phyloP scores from a whole-genome alignment of 1,140 invertebrate genomes.

The Pentalonia nigronervosa region DNA sequence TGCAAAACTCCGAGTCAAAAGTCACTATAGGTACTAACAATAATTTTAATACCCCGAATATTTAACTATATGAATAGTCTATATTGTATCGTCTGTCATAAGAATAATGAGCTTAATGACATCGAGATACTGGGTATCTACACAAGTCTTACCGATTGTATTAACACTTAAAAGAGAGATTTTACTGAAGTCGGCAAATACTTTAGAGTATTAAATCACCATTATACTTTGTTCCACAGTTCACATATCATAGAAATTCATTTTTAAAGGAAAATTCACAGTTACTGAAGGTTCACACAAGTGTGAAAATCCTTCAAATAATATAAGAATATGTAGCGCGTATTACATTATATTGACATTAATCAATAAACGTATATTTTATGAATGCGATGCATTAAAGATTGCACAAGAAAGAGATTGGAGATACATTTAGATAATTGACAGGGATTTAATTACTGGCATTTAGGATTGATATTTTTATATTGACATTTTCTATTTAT shows the following conservation, averaged over 20 bases:
- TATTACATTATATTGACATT: background rate
- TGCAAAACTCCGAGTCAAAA: background rate
- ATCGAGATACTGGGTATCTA: background rate
- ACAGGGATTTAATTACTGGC: too few species aligned
- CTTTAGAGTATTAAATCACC: background rate
- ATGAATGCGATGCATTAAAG: background rate
- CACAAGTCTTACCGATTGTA: background rate
- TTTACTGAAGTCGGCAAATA: background rate
- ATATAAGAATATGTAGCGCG: background rate
- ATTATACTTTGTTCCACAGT: background rate
- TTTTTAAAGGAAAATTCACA: background rate
- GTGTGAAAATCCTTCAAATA: background rate
- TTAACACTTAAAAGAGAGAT: background rate
- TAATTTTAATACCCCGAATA: background rate
- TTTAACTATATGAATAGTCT: background rate
- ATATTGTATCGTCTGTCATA: background rate
- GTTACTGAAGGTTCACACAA: background rate
- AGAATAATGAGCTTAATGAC: background rate
- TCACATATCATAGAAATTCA: rapidly evolving
- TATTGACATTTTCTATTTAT: too few species aligned
- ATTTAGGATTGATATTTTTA: too few species aligned
- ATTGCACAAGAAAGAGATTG: background rate
- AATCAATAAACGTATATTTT: too few species aligned
- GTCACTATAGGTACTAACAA: background rate
- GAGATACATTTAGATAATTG: too few species aligned